Base-by-base conservation (phyloP, 2,888 invertebrate genomes). In the Drosophila cyrtoloma region DNA sequence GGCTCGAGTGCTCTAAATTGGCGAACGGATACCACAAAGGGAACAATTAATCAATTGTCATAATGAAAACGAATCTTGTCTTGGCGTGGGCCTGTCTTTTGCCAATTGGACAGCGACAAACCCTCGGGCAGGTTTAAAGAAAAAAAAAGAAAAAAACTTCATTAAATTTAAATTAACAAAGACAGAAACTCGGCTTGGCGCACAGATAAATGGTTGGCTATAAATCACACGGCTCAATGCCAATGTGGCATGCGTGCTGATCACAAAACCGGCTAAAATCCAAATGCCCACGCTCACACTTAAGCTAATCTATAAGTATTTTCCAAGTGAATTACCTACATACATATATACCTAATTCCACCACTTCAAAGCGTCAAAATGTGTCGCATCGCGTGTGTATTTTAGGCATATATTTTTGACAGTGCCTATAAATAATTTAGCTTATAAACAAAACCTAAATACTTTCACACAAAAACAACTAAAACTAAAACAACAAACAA, bases 1-100 rank as follows among this genome's bases (percentile, higher is more conserved):
- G 47, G 65, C 69, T 74, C 73, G 42, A 63, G 19, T 52, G 72
- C 69, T 63, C 61, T 14, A 75, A 85, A 83, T 87, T 86, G 77
- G 85, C 86, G 63, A 82, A 76, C 78, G 81, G 75, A 89, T 62
- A 81, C 77, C 63, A 65, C 53, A 50, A 68, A 65, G 65, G 56
- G 30, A 50, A 68, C 79, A 89, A 86, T 86, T 86, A 87, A 86
- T 89, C 86, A 89, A 79, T 89, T 84, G 77, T 58, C 71, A 64
- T 64, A 77, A 84, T 84, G 74, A 72, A 82, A 75, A 70, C 77
- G 72, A 75, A 81, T 73, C 75, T 80, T 88, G 67, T 55, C 55
- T 69, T 58, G 32, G 87, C 81, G 89, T 84, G 84, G 84, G 84
- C 61, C 37, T 14, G 52, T 52, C 55, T 33, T 32, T 42, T 57